These are phyloP conservation scores for Cylas formicarius DNA, from an alignment of 1,140 invertebrate genomes.

Conservation along the genomic window DNA sequence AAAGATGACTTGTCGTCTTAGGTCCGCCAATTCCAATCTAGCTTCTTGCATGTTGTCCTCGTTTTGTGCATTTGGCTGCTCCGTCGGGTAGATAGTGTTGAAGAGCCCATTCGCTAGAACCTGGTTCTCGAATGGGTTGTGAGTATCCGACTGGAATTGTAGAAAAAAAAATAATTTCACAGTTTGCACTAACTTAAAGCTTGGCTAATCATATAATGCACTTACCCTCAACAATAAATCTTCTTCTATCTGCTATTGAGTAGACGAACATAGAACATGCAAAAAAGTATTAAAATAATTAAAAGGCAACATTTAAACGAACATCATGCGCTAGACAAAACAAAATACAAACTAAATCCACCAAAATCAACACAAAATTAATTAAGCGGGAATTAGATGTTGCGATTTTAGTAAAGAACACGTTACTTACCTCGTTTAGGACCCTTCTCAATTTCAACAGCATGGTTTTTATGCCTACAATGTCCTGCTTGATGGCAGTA, in stretches of 20 bases:
- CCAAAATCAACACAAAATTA: no score
- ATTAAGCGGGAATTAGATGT: no score
- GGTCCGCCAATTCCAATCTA: constrained; percentile 62
- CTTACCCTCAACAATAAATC: constrained; percentile 56
- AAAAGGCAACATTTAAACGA: constrained; percentile 1
- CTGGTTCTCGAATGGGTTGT: constrained; percentile 75
- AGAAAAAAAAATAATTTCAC: no score
- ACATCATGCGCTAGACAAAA: not conserved
- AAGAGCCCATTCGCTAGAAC: constrained; percentile 69
- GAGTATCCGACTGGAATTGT: constrained; percentile 70
- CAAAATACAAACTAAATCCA: not conserved
- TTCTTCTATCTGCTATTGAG: constrained; percentile 49
- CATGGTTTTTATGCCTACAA: constrained; percentile 71
- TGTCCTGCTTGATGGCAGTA: constrained; percentile 65
- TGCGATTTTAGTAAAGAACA: constrained; percentile 8
- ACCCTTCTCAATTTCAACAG: constrained; percentile 67
- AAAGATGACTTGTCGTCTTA: constrained; percentile 68
- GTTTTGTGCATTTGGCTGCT: constrained; percentile 2
- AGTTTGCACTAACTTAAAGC: no score
- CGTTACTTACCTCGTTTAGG: constrained; percentile 59
- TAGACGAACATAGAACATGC: constrained; percentile 36
- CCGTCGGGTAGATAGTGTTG: constrained; percentile 49
- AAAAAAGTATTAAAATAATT: constrained; percentile 39
- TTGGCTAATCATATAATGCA: constrained; percentile 27
- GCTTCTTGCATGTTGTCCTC: constrained; percentile 46